Base-by-base conservation (phyloP, 2,888 invertebrate genomes). In the Orthonychiurus folsomi region DNA sequence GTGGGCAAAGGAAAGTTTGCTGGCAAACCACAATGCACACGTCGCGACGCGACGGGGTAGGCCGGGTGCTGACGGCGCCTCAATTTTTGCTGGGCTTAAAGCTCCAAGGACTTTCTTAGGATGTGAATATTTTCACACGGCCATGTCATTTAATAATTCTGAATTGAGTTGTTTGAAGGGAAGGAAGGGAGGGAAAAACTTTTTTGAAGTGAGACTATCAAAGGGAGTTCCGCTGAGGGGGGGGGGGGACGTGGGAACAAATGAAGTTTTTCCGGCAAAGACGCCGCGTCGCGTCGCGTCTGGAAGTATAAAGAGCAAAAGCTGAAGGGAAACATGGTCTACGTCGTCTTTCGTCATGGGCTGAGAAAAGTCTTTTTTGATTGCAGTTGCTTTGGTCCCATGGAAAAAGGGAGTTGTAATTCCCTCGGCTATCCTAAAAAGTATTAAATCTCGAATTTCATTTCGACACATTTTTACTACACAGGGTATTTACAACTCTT, bases 361-460 rank as follows among this genome's bases (percentile, higher is more conserved):
- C 15, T 37, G 37, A 37, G 37, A 37, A 37, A 37, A 37, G 37
- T 37, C 37, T 72, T 69, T 68, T 72, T 70, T 72, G 72, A 72
- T 72, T 72, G 70, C 69, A 70, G 66, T 37, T 37, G 37, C 67
- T 69, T 67, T 66, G 68, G 69, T 72, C 72, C 72, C 70, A 67
- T 67, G 68, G 70, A 69, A 72, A 72, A 66, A 50, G 68, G 69
- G 15, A 37, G 15, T 15, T 37, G 69, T 69, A 72, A 72, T 72
- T 72, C 72, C 72, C 72, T 65, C 67, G 72, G 68, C 69, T 68
- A 68, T 69, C 69, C 71, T 72, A 72, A 70, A 72, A 72, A 70
- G 70, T 72, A 72, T 72, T 72, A 72, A 72, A 72, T 72, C 72
- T 72, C 69, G 69, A 70, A 72, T 72, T 72, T 72, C 72, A 72